Base-by-base conservation (phyloP, 1,140 invertebrate genomes). In the Piezodorus guildinii region DNA sequence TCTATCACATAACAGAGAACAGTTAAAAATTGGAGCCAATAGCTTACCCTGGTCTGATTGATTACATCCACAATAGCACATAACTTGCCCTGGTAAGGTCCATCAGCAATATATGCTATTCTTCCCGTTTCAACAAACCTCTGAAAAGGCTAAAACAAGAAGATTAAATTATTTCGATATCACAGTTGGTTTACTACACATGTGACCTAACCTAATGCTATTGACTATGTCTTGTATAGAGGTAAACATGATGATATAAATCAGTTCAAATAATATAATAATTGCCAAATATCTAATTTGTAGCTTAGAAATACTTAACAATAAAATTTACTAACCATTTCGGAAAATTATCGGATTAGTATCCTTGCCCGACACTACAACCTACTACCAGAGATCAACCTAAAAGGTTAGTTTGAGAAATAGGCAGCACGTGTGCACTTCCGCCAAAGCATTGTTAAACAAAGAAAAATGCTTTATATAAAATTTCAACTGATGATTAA, bases 61-160 rank as follows among this genome's bases (percentile, higher is more conserved):
- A 99, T 94, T 69, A 98, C 82, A 77, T 99, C 93, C 49, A 98
- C 91, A 72, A 99, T 96, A 68, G 85, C 83, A 67, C 90, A 86
- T 59, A 98, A 78, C 80, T 96, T 96, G 67, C 95, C 95, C 74
- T 88, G 85, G 69, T 94, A 76, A 59, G 83, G 80, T 16, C 96
- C 96, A 75, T 92, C 86, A 62, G 90, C 84, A 69, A 97, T 85
- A 73, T 90, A 91, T 75, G 93, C 96, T 69, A 99, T 88, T 69
- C 96, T 90, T 76, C 96, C 96, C 58, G 94, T 87, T 78, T 99
- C 88, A 66, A 98, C 96, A 78, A 92, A 96, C 75, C 92, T 86
- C 72, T 90, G 80, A 80, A 94, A 96, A 69, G 90, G 86, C 94
- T 91, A 73, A 67, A 83, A 79, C 71, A 71, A 69, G 68, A 69